phyloP scores from a whole-genome alignment of 2,888 invertebrate genomes.

The Chaitophorus viminalis region DNA sequence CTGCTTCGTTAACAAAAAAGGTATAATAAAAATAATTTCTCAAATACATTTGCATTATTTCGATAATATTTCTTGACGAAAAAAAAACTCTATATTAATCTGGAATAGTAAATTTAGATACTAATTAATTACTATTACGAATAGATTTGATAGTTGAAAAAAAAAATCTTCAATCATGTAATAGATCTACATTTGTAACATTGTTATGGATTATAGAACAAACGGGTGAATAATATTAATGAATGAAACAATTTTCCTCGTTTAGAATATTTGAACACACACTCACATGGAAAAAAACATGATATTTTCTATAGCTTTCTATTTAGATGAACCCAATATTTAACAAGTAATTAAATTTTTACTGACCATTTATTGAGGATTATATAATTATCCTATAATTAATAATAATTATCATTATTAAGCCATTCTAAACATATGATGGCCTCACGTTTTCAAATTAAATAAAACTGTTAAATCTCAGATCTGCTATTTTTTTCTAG shows the following conservation, averaged over 20 bases:
- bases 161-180: too few relatives aligned
- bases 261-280: too few relatives aligned
- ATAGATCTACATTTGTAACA: too few relatives aligned
- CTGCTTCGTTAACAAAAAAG: background rate
- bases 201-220: too few relatives aligned
- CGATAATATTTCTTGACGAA: too few relatives aligned
- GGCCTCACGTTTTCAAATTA: background rate
- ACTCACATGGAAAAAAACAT: too few relatives aligned
- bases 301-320: too few relatives aligned
- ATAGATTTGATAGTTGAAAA: too few relatives aligned
- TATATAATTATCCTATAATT: background rate
- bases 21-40: background rate
- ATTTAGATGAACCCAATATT: background rate
- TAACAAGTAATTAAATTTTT: background rate
- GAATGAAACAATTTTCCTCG: background rate
- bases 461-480: background rate
- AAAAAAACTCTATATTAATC: background rate
- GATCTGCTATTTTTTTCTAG: background rate
- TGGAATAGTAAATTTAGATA: background rate
- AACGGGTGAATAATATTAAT: background rate
- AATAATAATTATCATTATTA: too few relatives aligned
- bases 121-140: too few relatives aligned
- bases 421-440: background rate
- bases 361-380: background rate
- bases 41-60: background rate